Percentiles rank a stretch among this genome's conserved stretches.
These are phyloP conservation scores for Leiothrix lutea DNA, from an alignment of 2,113 vertebrate species.

Conservation along the genomic window DNA sequence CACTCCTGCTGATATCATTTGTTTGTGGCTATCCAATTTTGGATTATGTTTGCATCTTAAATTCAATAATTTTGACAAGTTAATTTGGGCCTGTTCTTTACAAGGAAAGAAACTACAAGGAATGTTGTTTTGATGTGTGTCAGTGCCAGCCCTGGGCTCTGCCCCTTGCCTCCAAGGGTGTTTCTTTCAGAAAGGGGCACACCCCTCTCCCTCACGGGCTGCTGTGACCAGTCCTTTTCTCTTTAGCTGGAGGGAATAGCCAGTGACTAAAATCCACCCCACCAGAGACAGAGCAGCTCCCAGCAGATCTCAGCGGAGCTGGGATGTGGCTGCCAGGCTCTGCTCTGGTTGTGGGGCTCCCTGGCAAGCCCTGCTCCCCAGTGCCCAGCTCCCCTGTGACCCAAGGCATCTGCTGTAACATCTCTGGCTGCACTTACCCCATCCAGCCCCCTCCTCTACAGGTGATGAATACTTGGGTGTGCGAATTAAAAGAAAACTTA, in stretches of 20 bases:
- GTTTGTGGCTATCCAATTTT: neutral
- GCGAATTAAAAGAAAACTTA: conserved; percentile 21
- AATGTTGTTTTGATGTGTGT: neutral
- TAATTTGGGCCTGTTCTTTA: conserved; percentile 32
- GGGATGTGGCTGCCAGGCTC: rapidly evolving
- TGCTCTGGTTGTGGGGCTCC: neutral
- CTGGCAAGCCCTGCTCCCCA: neutral
- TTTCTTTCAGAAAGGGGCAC: neutral
- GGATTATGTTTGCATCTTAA: conserved; percentile 16
- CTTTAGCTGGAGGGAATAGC: neutral
- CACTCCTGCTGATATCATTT: neutral
- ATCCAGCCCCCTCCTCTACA: neutral
- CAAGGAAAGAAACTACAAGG: neutral
- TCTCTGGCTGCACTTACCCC: neutral
- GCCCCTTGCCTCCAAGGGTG: neutral
- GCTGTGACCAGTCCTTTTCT: neutral
- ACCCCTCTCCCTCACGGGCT: neutral
- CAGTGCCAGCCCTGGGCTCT: neutral
- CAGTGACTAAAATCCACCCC: neutral
- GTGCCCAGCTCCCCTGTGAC: too few relatives aligned
- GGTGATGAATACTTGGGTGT: neutral
- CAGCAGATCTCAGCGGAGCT: neutral
- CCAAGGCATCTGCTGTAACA: neutral
- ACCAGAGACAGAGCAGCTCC: neutral
- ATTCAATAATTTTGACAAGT: conserved; percentile 50